These are phyloP conservation scores for Catagonus wagneri DNA, from an alignment of 2,113 vertebrate genomes.

Conservation along the genomic window DNA sequence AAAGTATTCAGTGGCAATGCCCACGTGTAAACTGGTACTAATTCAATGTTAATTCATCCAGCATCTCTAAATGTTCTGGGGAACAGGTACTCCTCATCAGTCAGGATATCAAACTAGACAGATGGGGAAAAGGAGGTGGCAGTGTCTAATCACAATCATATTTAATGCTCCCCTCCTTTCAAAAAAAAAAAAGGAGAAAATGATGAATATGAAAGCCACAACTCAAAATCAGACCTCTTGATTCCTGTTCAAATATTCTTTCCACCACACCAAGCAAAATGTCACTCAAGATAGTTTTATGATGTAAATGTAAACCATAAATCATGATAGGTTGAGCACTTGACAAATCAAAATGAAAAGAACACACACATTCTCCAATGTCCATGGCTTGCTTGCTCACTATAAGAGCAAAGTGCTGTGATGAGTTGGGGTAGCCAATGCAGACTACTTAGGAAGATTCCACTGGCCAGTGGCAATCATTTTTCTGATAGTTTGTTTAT, in stretches of 20 bases:
- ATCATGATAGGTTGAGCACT: neutral
- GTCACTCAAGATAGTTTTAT: neutral
- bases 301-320: neutral
- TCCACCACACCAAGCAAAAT: neutral
- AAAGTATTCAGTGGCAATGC: neutral
- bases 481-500: neutral
- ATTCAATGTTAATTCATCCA: slow-evolving; percentile 1
- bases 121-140: neutral
- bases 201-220: neutral
- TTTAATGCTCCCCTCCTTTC: rapidly evolving
- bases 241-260: slow-evolving; percentile 36
- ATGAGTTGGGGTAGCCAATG: neutral
- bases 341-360: slow-evolving; percentile 1
- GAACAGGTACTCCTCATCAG: neutral
- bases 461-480: neutral
- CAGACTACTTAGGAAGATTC: neutral
- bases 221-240: neutral
- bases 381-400: neutral
- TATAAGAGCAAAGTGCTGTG: neutral
- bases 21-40: neutral
- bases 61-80: neutral
- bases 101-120: neutral
- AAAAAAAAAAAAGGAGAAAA: neutral
- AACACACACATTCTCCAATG: neutral
- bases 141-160: neutral